Evolutionary conservation across 2,888 invertebrate species (phyloP).

Genomic region (Xylota segnis): DNA sequence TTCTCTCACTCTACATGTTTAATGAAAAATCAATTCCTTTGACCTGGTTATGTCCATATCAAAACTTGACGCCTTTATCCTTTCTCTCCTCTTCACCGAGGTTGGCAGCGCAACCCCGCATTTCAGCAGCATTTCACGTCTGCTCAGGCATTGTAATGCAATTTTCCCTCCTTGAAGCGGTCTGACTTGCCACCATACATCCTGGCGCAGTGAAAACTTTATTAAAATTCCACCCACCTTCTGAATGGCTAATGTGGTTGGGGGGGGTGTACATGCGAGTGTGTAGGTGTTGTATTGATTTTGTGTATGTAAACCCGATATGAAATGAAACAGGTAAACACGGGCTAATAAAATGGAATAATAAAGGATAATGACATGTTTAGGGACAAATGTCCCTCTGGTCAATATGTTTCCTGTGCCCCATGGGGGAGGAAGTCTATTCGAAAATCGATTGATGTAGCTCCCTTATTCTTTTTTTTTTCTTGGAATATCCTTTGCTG

Average conservation of each 20-base stretch:
- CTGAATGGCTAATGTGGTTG: conserved; percentile 28
- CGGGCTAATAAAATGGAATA: conserved; percentile 13
- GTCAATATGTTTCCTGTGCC: conserved; percentile 29
- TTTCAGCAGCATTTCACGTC: conserved; percentile 30
- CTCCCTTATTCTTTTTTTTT: conserved; percentile 2
- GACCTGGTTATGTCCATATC: conserved; percentile 75
- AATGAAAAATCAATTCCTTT: conserved; percentile 77
- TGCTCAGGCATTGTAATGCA: conserved; percentile 64
- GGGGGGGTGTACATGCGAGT: neutral
- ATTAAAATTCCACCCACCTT: conserved; percentile 58
- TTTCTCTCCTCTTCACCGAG: conserved; percentile 19
- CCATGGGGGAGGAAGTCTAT: conserved; percentile 9
- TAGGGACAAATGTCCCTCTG: conserved; percentile 18
- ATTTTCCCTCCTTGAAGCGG: conserved; percentile 41
- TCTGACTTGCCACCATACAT: neutral
- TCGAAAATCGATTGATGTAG: conserved; percentile 48
- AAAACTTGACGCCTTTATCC: conserved; percentile 67
- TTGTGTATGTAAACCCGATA: conserved; percentile 20
- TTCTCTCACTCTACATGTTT: conserved; percentile 42
- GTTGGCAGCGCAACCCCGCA: neutral
- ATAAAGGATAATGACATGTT: conserved; percentile 48
- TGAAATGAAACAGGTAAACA: conserved; percentile 50
- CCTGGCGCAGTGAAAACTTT: conserved; percentile 37
- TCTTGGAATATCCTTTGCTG: neutral
- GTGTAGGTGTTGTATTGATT: conserved; percentile 56